Evolutionary conservation across 2,113 vertebrate species (phyloP), one percentile per base, ranked within the genome.

Genomic region (Callorhinus ursinus): DNA sequence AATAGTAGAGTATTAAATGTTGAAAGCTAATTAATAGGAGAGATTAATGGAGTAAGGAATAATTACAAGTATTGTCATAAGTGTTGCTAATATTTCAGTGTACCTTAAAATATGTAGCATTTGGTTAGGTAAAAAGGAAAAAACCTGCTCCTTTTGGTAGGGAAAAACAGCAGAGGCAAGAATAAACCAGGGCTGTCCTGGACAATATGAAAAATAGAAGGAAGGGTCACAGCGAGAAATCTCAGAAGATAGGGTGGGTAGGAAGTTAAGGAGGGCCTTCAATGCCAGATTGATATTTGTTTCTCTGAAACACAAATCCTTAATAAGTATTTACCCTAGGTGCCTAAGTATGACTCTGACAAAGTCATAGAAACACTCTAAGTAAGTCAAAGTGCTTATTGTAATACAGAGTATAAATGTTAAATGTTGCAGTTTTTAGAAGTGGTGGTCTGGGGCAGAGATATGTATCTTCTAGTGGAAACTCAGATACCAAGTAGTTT

Each of bases 41-140:
- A 65, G n/a, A 80, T 53, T 36, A 55, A 46, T 11, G 8, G 46
- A 90, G 12, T 94, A 84, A 53, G 26, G 10, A 79, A 61, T 59
- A 51, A 57, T 90, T 90, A 85, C 26, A 84, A 49, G 1, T 63
- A 61, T 55, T 69, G 76, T 93, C 22, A 7, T n/a, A 5, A 76
- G 16, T 57, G 9, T 55, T 93, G 55, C 36, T 93, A 72, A 93
- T 71, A 81, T 88, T 88, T 80, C 15, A 95, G 21, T 71, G 4
- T 63, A 51, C 10, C 42, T 94, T 91, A 42, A 91, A 86, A 55
- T 24, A 3, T 90, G 18, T 79, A 79, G 67, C 3, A 36, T 59
- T 85, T 91, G 65, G 36, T 33, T 81, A 92, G 49, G 22, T 92
- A 59, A 61, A 94, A 96, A 91, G 36, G 88, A 92, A 86, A 46